A percentile compares a stretch with the other conserved stretches of the same genome.
These are phyloP conservation scores for Xenopus laevis DNA, from an alignment of 2,113 vertebrate genomes.

Conservation along the genomic window DNA sequence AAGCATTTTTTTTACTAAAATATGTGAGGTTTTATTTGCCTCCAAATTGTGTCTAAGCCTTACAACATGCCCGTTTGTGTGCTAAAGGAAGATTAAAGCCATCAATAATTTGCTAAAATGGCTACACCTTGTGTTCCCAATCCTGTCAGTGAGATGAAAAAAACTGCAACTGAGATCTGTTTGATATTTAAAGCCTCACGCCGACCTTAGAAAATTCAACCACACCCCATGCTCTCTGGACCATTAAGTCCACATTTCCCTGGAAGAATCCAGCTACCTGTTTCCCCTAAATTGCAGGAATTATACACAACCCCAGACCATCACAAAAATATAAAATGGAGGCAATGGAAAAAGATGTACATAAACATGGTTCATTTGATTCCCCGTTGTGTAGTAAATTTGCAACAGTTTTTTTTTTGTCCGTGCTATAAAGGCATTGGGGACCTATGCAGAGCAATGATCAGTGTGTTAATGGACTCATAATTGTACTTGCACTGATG, in stretches of 20 bases:
- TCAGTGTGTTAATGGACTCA: neutral
- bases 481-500: neutral
- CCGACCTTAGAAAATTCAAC: slow-evolving; percentile 24
- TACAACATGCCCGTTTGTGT: neutral
- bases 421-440: too few species aligned
- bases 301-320: too few species aligned
- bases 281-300: too few species aligned
- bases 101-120: slow-evolving; percentile 2
- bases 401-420: too few species aligned
- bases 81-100: neutral
- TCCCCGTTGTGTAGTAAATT: too few species aligned
- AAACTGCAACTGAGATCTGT: neutral
- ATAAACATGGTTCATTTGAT: too few species aligned
- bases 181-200: slow-evolving; percentile 17
- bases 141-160: slow-evolving; percentile 3
- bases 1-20: too few species aligned
- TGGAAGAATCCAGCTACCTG: slow-evolving; percentile 11
- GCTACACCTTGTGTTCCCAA: slow-evolving; percentile 1
- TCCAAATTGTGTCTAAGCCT: too few species aligned
- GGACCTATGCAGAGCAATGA: too few species aligned
- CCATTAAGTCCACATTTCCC: slow-evolving; percentile 26
- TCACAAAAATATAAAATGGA: too few species aligned
- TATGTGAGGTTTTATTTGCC: neutral
- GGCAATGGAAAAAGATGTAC: too few species aligned
- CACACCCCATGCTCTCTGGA: slow-evolving; percentile 35